phyloP scores from a whole-genome alignment of 1,140 invertebrate species.

The Conus ventricosus region DNA sequence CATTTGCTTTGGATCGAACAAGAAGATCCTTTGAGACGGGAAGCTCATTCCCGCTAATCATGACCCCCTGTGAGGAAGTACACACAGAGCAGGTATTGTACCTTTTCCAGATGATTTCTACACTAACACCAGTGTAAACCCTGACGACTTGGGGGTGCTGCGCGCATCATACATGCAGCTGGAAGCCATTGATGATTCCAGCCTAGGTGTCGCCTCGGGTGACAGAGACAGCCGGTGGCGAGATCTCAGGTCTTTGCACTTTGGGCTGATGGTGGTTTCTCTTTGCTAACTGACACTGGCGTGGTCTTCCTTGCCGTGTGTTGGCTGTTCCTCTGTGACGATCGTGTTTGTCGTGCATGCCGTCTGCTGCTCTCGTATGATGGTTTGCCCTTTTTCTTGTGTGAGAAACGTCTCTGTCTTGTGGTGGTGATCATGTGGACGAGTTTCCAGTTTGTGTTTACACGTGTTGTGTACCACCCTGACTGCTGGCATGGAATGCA shows the following conservation, averaged over 20 bases:
- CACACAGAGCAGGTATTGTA: neutral
- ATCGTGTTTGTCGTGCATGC: too few relatives aligned
- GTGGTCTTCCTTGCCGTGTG: neutral
- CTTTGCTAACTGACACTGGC: neutral
- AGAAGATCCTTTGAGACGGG: too few relatives aligned
- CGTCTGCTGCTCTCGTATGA: too few relatives aligned
- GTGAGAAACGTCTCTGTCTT: too few relatives aligned
- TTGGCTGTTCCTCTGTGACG: neutral
- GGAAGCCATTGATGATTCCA: slow-evolving; percentile 21
- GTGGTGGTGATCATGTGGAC: too few relatives aligned
- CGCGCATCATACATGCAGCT: slow-evolving; percentile 38
- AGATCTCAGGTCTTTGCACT: neutral
- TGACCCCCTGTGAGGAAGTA: too few relatives aligned
- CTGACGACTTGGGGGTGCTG: slow-evolving; percentile 28
- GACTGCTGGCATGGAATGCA: too few relatives aligned
- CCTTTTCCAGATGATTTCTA: slow-evolving; percentile 34
- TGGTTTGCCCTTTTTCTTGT: too few relatives aligned
- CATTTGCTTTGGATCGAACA: too few relatives aligned
- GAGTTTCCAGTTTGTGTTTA: too few relatives aligned
- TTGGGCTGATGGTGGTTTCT: neutral
- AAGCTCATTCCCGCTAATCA: too few relatives aligned
- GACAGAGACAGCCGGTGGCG: neutral
- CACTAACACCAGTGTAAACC: slow-evolving; percentile 19
- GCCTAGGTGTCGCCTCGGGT: neutral
- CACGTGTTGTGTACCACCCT: too few relatives aligned